These are phyloP conservation scores for Danionella dracula DNA, from an alignment of 2,797 vertebrate genomes.

Conservation along the genomic window DNA sequence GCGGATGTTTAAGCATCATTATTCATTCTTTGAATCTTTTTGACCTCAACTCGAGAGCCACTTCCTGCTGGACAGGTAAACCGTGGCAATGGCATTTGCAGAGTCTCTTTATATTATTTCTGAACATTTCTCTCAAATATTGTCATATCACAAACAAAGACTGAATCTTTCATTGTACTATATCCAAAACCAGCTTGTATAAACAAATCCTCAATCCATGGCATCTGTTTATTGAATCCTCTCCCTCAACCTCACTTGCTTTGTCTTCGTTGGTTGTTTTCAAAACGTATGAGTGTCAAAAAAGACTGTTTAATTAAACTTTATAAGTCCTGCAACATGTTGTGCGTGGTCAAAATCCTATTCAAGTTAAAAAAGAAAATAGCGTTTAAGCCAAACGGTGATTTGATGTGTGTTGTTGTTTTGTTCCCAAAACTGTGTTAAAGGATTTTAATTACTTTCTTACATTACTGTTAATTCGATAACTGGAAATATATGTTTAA, in stretches of 20 bases:
- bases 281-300: slow-evolving; percentile 46
- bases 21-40: slow-evolving; percentile 16
- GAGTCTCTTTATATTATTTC: background rate
- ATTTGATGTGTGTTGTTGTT: slow-evolving; percentile 52
- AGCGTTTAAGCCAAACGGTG: slow-evolving; percentile 44
- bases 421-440: slow-evolving; percentile 49
- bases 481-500: slow-evolving; percentile 62
- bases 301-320: slow-evolving; percentile 42
- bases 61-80: slow-evolving; percentile 51
- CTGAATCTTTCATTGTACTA: slow-evolving; percentile 8
- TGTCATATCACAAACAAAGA: background rate
- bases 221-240: slow-evolving; percentile 17
- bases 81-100: slow-evolving; percentile 8
- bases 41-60: slow-evolving; percentile 23
- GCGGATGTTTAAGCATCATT: slow-evolving; percentile 6
- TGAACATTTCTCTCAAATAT: background rate
- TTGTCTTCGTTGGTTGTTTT: slow-evolving; percentile 43
- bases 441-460: slow-evolving; percentile 48
- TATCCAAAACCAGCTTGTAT: slow-evolving; percentile 22
- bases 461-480: slow-evolving; percentile 54
- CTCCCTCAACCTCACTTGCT: slow-evolving; percentile 10
- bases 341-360: slow-evolving; percentile 49
- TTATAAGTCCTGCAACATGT: slow-evolving; percentile 53
- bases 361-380: slow-evolving; percentile 37
- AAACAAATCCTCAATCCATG: background rate